Evolutionary conservation across 2,797 vertebrate genomes (phyloP), one percentile per base, ranked within the genome.

Genomic region (Anisognathus igniventris): DNA sequence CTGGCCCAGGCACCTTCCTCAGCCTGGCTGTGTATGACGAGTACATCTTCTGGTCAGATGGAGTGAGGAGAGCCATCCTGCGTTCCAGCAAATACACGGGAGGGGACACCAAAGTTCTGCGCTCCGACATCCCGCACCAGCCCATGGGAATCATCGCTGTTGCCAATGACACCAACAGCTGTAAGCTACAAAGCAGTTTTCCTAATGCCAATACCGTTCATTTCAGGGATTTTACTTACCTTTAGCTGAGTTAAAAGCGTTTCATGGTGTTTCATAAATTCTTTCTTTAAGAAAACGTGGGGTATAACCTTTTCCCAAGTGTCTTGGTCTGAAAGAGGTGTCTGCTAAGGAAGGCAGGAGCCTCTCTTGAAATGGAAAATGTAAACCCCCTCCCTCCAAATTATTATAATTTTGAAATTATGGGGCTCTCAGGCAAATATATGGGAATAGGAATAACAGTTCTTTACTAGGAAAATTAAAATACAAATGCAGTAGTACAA

Each of bases 21-120:
- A 99, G 99, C 56, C 97, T 99, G 68, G 99, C 99, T 76, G 98
- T 99, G 87, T 98, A 99, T 80, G 98, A 98, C 39, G 98, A 99
- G 94, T 99, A 99, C 82, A 98, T 99, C 94, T 99, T 99, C 97
- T 99, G 99, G 99, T 99, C 99, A 9, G 99, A 99, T 84, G 99
- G 99, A 98, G 98, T 99, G 67, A 98, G 98, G 80, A 98, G 99
- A 96, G 98, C 99, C 62, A 99, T 99, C 93, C 97, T 99, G 58
- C 98, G 99, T 21, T 98, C 99, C 81, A 99, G 99, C 97, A 99
- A 99, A 92, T 99, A 99, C 93, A 99, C 99, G 2, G 99, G 99
- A 39, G 98, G 98, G 25, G 99, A 99, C 77, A 99, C 99, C 67
- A 99, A 99, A 94, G 97, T 99, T 19, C 99, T 99, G 15, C 98